Evolutionary conservation across 64 coral and sea anemone genomes (phyloP).

Genomic region (Hydrozoanthus tunicans): DNA sequence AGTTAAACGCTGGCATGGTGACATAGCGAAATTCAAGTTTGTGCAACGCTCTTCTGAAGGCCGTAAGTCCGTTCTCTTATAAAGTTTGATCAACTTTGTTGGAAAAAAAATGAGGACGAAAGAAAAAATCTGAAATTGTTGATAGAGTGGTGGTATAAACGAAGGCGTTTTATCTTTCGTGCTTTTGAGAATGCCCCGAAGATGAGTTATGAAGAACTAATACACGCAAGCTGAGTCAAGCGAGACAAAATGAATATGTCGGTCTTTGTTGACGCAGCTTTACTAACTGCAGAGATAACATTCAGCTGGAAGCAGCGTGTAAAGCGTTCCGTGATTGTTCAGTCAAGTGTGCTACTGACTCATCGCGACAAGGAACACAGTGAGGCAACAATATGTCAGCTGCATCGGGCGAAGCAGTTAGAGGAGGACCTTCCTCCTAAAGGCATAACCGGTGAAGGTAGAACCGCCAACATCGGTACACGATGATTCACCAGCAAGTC

Average conservation of each 20-base stretch:
- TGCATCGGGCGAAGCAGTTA: background rate
- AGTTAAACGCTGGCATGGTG: conserved; percentile 20
- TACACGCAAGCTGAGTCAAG: conserved; percentile 58
- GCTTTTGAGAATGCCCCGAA: conserved; percentile 23
- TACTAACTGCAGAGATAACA: conserved; percentile 38
- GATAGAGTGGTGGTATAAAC: conserved; percentile 64
- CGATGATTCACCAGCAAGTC: background rate
- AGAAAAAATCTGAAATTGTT: conserved; percentile 46
- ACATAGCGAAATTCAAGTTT: conserved; percentile 46
- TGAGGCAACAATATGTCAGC: conserved; percentile 40
- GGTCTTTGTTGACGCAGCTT: conserved; percentile 30
- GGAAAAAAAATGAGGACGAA: background rate
- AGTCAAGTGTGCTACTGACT: background rate
- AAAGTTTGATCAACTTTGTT: conserved; percentile 44
- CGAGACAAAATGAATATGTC: conserved; percentile 62
- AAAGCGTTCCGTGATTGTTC: conserved; percentile 55
- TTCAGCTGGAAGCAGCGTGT: conserved; percentile 59
- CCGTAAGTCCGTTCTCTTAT: conserved; percentile 31
- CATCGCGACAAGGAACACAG: conserved; percentile 2
- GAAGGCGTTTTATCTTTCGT: conserved; percentile 54
- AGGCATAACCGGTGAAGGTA: background rate
- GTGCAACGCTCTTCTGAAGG: conserved; percentile 49
- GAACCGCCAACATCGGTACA: background rate
- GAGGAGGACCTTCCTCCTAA: conserved; percentile 11
- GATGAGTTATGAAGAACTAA: conserved; percentile 54